A percentile compares a stretch with the other conserved stretches of the same genome.
These are phyloP conservation scores for Psephotus haematonotus DNA, from an alignment of 2,113 vertebrate genomes.

Conservation along the genomic window DNA sequence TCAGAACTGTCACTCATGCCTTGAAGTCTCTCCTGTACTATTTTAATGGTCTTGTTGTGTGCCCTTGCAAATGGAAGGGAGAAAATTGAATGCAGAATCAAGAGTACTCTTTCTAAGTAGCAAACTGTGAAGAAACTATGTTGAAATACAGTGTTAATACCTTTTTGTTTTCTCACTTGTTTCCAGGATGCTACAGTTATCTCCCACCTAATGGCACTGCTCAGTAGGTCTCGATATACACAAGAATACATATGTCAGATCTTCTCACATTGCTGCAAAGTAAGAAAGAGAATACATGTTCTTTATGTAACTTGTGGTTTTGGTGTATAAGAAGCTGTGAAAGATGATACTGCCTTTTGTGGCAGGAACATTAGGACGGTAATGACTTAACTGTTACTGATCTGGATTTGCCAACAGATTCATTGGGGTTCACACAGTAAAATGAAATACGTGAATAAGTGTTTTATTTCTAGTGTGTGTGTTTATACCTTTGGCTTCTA, in stretches of 20 bases:
- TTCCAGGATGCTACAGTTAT: slow-evolving; percentile 93
- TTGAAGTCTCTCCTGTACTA: not conserved
- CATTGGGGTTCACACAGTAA: not conserved
- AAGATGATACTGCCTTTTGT: not conserved
- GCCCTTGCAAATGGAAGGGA: not conserved
- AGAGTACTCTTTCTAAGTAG: not conserved
- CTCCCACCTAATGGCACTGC: slow-evolving; percentile 94
- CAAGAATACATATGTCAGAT: slow-evolving; percentile 99
- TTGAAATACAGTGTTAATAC: slow-evolving; percentile 25
- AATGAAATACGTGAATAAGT: not conserved
- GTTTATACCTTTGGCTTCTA: not conserved
- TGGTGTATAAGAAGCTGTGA: not conserved
- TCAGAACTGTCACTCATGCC: not conserved
- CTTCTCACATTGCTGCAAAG: slow-evolving; percentile 99
- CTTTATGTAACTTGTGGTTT: not conserved
- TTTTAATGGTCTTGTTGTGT: not conserved
- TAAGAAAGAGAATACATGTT: slow-evolving; percentile 73
- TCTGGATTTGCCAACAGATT: not conserved
- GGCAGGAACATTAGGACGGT: not conserved
- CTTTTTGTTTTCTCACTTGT: slow-evolving; percentile 2
- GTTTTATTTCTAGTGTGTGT: not conserved
- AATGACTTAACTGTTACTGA: not conserved
- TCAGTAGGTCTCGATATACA: slow-evolving; percentile 91
- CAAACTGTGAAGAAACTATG: not conserved
- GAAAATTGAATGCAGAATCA: not conserved